Evolutionary conservation across 1,140 invertebrate genomes (phyloP), one percentile per base, ranked within the genome.

Genomic region (Drosophila athabasca): DNA sequence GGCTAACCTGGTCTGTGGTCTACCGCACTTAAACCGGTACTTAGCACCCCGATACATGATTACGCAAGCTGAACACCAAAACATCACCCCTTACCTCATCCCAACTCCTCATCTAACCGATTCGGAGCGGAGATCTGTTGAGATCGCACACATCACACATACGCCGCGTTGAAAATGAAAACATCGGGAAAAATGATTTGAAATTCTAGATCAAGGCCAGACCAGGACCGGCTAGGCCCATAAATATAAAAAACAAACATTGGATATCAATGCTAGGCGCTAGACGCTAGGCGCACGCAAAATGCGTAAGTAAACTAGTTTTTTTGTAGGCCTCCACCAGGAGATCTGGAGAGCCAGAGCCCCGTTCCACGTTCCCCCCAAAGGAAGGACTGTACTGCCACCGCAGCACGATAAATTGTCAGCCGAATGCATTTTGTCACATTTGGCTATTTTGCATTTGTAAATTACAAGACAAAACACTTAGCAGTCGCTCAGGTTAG

Each of bases 171-270:
- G 80, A 76, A 83, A 85, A 58, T 48, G 81, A 81, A 85, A 83
- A 77, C 78, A 74, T 85, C 64, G 76, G 35, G 82, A 77, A 85
- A 85, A 81, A 76, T 57, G 71, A 54, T 49, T 22, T 76, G 54
- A 87, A 81, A 85, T 85, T 85, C 81, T 85, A 85, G 81, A 85
- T 85, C 81, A 85, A 85, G 81, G 81, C 81, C 81, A 85, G 81
- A 82, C 81, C 81, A 85, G 54, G 49, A 39, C 57, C 57, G 57
- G 51, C 61, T 75, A 54, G 58, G 59, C 60, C 67, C 48, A 64
- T 53, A 70, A 53, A 61, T 46, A 75, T 58, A 62, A 39, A 74
- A 62, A 39, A 74, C 59, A 26, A 49, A 68, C 62, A 72, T 48
- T 53, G 66, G 44, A 52, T 68, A 68, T 74, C 71, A 51, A 24